Conservation (phyloP, 2,113 vertebrate genomes). For the Meleagris gallopavo region DNA sequence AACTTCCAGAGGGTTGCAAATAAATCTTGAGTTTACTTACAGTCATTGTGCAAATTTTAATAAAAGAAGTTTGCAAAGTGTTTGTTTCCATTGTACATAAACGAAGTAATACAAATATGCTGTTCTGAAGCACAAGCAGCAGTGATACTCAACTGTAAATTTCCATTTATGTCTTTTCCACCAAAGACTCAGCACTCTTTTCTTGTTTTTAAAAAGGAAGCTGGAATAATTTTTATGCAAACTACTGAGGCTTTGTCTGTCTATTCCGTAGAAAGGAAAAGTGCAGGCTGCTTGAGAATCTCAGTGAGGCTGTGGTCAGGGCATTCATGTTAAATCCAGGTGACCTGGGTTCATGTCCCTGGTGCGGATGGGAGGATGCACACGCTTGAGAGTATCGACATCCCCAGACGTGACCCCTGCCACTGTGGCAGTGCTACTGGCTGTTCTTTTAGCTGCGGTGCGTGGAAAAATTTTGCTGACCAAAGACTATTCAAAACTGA, state of each 20-base stretch:
- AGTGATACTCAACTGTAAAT: background rate
- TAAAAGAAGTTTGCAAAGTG: background rate
- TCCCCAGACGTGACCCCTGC: background rate
- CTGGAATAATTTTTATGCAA: background rate
- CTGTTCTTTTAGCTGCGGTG: background rate
- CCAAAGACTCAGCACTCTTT: rapidly evolving
- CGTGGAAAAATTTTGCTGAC: background rate
- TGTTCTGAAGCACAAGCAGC: background rate
- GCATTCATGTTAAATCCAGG: background rate
- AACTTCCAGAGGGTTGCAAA: background rate
- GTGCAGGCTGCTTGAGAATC: background rate
- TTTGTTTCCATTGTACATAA: background rate
- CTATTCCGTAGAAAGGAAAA: background rate
- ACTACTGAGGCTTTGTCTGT: background rate
- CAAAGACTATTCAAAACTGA: background rate
- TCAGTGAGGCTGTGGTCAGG: background rate
- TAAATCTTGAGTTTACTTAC: background rate
- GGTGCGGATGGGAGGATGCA: background rate
- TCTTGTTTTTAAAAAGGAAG: background rate
- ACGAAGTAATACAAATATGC: background rate
- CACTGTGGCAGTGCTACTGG: rapidly evolving
- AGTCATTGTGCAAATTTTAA: background rate
- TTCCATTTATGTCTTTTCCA: rapidly evolving
- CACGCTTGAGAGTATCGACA: rapidly evolving
- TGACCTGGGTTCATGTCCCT: background rate